Percentiles rank a stretch among this genome's conserved stretches.
These are phyloP conservation scores for Ptychoptera contaminata DNA, from an alignment of 2,888 invertebrate species.

Conservation along the genomic window DNA sequence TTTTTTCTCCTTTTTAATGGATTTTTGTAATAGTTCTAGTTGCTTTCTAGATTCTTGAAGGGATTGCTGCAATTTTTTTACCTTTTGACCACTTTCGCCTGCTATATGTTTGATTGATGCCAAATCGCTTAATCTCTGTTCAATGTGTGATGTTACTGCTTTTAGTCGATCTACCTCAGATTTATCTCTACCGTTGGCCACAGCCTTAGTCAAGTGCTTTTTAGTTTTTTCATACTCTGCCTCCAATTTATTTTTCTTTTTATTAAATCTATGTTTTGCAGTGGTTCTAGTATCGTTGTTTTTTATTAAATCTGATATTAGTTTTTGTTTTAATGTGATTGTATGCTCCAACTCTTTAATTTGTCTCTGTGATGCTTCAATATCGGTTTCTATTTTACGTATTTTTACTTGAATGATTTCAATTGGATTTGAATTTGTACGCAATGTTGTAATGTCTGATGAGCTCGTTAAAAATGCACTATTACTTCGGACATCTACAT, in stretches of 20 bases:
- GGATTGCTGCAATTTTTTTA: constrained; percentile 56
- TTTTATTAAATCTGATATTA: constrained; percentile 50
- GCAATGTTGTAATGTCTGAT: constrained; percentile 16
- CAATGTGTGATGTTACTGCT: constrained; percentile 32
- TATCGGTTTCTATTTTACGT: constrained; percentile 33
- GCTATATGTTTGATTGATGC: constrained; percentile 40
- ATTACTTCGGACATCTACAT: constrained; percentile 15
- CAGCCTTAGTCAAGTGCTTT: constrained; percentile 37
- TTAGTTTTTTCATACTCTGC: constrained; percentile 42
- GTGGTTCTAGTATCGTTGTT: constrained; percentile 39
- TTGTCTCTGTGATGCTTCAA: constrained; percentile 49
- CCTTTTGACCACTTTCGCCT: constrained; percentile 45
- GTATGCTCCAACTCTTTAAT: constrained; percentile 51
- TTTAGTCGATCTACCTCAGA: constrained; percentile 29
- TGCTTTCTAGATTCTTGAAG: constrained; percentile 58
- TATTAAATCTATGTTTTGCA: constrained; percentile 43
- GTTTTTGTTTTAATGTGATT: constrained; percentile 56
- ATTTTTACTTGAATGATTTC: constrained; percentile 26
- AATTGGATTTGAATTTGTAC: constrained; percentile 16
- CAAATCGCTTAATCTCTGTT: constrained; percentile 35
- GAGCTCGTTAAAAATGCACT: constrained; percentile 24
- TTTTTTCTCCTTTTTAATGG: constrained; percentile 58
- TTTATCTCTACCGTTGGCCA: constrained; percentile 30
- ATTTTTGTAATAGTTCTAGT: constrained; percentile 56
- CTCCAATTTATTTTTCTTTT: constrained; percentile 43